These are phyloP conservation scores for Limosa lapponica DNA, from an alignment of 2,797 vertebrate genomes.

Conservation along the genomic window DNA sequence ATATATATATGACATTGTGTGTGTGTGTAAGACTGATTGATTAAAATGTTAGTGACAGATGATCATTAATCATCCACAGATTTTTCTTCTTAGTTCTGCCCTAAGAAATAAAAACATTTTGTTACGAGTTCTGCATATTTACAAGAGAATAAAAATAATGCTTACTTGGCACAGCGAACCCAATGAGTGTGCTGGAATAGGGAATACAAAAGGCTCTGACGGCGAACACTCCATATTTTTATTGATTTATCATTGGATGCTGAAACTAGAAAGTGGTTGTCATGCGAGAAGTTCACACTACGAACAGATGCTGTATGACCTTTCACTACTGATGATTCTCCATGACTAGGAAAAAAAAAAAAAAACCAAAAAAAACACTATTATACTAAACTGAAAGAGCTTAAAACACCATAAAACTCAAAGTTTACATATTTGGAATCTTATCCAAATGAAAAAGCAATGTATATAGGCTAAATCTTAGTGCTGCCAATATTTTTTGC, in stretches of 20 bases:
- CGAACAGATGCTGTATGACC: conserved; percentile 89
- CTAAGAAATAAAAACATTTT: background rate
- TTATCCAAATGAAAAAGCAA: background rate
- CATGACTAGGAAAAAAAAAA: conserved; percentile 77
- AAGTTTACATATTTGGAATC: background rate
- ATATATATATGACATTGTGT: background rate
- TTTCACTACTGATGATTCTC: conserved; percentile 87
- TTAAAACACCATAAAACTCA: background rate
- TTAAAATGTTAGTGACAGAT: background rate
- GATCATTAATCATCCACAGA: background rate
- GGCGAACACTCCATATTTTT: conserved; percentile 90
- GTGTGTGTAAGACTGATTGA: background rate
- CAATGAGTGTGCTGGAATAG: conserved; percentile 90
- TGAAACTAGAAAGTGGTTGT: conserved; percentile 87
- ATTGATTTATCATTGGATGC: conserved; percentile 94
- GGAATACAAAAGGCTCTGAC: conserved; percentile 86
- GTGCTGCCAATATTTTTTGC: background rate
- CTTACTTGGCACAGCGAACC: conserved; percentile 93
- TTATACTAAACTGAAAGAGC: background rate
- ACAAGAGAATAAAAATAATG: background rate
- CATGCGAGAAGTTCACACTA: conserved; percentile 88
- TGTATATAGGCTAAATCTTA: background rate
- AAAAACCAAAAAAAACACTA: background rate
- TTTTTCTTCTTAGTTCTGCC: background rate
- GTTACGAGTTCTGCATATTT: background rate